Percentiles rank a stretch among this genome's conserved stretches.
Evolutionary conservation across 2,888 invertebrate species (phyloP).

Genomic region (Idaea aversata): DNA sequence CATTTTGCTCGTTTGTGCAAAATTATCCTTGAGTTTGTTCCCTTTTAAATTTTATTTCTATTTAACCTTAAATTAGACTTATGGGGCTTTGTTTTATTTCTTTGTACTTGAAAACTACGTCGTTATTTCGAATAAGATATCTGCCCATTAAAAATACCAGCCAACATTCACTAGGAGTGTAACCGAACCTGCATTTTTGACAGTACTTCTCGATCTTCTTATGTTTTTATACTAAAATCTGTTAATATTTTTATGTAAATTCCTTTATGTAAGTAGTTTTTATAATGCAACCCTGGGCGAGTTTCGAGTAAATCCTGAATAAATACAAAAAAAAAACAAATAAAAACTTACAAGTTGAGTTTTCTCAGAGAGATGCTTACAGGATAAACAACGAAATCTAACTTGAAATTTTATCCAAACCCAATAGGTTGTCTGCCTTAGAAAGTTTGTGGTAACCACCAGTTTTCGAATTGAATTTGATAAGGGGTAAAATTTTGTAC

Average conservation of each 20-base stretch:
- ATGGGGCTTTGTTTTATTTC: background rate
- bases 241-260: background rate
- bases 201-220: background rate
- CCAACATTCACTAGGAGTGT: background rate
- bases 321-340: background rate
- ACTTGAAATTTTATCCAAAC: conserved; percentile 33
- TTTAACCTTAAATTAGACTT: background rate
- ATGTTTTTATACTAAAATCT: background rate
- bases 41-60: background rate
- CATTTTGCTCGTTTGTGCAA: conserved; percentile 1
- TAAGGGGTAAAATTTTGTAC: conserved; percentile 51
- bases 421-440: conserved; percentile 41
- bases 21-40: conserved; percentile 3
- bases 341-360: conserved; percentile 20
- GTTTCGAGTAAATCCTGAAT: background rate
- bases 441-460: conserved; percentile 45
- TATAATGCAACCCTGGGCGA: background rate
- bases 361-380: background rate
- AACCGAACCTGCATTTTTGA: background rate
- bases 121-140: background rate
- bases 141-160: background rate
- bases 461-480: conserved; percentile 54
- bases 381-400: conserved; percentile 21
- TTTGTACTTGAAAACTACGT: background rate
- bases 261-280: background rate